These are phyloP conservation scores for Meles meles DNA, from an alignment of 2,113 vertebrate species.

Conservation along the genomic window DNA sequence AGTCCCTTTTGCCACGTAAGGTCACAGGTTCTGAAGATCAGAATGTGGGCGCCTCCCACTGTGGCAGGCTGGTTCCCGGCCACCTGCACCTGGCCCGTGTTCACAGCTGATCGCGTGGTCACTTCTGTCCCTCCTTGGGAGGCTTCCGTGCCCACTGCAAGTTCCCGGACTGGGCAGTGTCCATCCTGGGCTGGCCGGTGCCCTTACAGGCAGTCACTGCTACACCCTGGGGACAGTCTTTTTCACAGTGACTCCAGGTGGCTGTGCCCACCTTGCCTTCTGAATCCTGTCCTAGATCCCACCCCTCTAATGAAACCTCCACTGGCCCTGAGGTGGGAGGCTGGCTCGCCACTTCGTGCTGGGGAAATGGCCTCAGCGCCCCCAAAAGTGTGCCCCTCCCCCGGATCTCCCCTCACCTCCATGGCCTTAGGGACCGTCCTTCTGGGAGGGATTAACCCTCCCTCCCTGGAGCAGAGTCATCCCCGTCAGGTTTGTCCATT, in stretches of 20 bases:
- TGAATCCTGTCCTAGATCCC: background rate
- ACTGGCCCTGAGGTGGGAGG: background rate
- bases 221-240: background rate
- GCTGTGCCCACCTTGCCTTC: accelerated
- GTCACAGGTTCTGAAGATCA: background rate
- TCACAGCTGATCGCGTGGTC: background rate
- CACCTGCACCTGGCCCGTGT: background rate
- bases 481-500: background rate
- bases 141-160: background rate
- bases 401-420: background rate
- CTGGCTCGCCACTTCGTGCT: background rate
- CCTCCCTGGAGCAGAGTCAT: background rate
- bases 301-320: background rate
- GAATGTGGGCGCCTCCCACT: accelerated
- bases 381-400: accelerated
- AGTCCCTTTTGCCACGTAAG: background rate
- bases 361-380: background rate
- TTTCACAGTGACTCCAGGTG: background rate
- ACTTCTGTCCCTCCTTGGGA: background rate
- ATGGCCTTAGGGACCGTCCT: background rate
- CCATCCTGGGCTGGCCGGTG: background rate
- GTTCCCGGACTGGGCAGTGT: background rate
- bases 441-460: background rate
- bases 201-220: background rate
- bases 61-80: background rate